Evolutionary conservation across 2,113 vertebrate species (phyloP).

Genomic region (Anoura caudifer): DNA sequence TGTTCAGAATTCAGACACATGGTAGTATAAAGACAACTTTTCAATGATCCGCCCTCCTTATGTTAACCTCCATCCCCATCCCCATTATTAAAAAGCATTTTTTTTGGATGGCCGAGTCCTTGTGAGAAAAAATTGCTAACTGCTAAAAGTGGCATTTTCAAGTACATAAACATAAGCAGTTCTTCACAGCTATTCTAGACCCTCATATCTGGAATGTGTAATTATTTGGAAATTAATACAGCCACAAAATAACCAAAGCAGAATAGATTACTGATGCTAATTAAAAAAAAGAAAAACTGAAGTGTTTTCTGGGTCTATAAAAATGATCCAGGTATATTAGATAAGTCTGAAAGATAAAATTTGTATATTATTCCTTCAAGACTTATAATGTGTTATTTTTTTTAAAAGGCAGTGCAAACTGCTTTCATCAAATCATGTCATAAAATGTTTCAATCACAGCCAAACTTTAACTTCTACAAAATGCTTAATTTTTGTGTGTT

Average conservation of each 20-base stretch:
- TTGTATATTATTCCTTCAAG: neutral
- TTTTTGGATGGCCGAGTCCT: neutral
- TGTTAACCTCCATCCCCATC: neutral
- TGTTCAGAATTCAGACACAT: neutral
- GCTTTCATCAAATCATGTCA: neutral
- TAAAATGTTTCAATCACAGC: neutral
- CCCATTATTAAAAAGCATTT: neutral
- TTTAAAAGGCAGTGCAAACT: neutral
- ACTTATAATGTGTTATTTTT: neutral
- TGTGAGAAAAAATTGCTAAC: neutral
- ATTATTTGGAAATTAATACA: constrained; percentile 35
- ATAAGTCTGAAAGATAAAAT: neutral
- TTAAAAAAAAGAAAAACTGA: neutral
- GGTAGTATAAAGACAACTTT: neutral
- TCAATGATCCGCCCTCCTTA: neutral
- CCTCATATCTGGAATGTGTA: neutral
- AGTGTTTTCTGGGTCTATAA: neutral
- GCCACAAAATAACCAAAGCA: neutral
- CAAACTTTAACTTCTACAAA: neutral
- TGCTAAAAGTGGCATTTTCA: neutral
- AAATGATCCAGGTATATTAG: neutral
- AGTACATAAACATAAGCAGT: neutral
- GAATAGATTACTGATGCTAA: neutral
- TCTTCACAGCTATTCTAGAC: neutral
- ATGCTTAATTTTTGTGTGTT: neutral